Base-by-base conservation (phyloP, 2,113 vertebrate species). In the Seriola aureovittata region DNA sequence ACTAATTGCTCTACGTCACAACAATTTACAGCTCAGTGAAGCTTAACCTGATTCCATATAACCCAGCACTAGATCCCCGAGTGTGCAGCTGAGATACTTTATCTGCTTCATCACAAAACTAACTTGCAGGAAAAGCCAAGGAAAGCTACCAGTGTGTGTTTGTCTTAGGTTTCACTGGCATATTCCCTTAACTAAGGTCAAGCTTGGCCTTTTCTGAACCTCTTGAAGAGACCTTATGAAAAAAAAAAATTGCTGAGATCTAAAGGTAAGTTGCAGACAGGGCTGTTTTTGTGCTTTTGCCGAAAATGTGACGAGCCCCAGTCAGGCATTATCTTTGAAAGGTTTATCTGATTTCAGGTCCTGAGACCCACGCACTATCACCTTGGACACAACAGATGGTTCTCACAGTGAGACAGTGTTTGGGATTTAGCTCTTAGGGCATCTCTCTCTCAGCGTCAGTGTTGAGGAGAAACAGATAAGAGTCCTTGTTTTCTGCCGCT, bases 331-430 rank as follows among this genome's bases (percentile, higher is more conserved):
- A 81, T 86, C 83, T 89, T 88, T 78, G 46, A 79, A 80, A 60
- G 57, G 1, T 75, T 83, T 71, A 89, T 91, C 87, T 78, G 85
- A 90, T 90, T 70, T 34, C 54, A 79, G 77, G 72, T 91, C 87
- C 87, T 81, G 78, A 88, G 89, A 89, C 70, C 54, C 59, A 63
- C 81, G 75, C 71, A 80, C 19, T 64, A 75, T 81, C 58, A 86
- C 77, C 76, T 88, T 58, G 25, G 66, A 79, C 75, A 85, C 85
- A 88, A 88, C 10, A 85, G 65, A 59, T 2, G n/a, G 25, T 80
- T 81, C 80, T 88, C 74, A 82, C 57, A 87, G 67, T 46, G 73
- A 75, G 75, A 57, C 8, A 62, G 55, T 82, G 67, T 84, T 87
- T 74, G 58, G 46, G 70, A 52, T 74, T 80, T 4, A 66, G 85